phyloP scores from a whole-genome alignment of 2,888 invertebrate species.

The Abrostola tripartita region DNA sequence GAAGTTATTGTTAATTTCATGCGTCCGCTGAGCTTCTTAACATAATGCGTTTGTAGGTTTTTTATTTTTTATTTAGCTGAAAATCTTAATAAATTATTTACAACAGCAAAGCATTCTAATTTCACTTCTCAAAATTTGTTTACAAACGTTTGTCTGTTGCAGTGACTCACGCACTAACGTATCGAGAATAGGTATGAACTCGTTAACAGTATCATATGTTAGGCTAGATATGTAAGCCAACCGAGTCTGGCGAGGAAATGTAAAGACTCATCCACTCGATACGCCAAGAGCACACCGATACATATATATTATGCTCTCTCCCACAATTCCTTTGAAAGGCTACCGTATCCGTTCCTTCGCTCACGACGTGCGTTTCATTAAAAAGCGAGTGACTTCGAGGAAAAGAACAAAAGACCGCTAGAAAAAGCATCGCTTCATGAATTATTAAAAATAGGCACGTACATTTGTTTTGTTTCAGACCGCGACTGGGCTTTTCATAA shows the following conservation, averaged over 20 bases:
- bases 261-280: constrained; percentile 57
- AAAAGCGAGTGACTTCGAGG: constrained; percentile 59
- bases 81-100: constrained; percentile 19
- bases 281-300: constrained; percentile 42
- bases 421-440: constrained; percentile 53
- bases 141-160: constrained; percentile 45
- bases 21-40: constrained; percentile 1
- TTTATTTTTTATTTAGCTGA: constrained; percentile 7
- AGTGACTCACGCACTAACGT: constrained; percentile 40
- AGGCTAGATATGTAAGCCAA: constrained; percentile 24
- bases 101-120: constrained; percentile 52
- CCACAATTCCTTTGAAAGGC: constrained; percentile 63
- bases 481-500: constrained; percentile 42
- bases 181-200: constrained; percentile 21
- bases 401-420: constrained; percentile 60
- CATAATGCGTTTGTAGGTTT: too few relatives aligned
- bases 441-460: constrained; percentile 59
- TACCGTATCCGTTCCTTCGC: constrained; percentile 46
- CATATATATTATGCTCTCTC: constrained; percentile 52
- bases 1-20: constrained; percentile 28
- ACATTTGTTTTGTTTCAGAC: constrained; percentile 53
- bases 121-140: constrained; percentile 47
- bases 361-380: constrained; percentile 64
- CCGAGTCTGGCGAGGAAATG: constrained; percentile 26
- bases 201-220: constrained; percentile 42